These are phyloP conservation scores for Pararge aegeria DNA, from an alignment of 1,140 invertebrate species.

Conservation along the genomic window DNA sequence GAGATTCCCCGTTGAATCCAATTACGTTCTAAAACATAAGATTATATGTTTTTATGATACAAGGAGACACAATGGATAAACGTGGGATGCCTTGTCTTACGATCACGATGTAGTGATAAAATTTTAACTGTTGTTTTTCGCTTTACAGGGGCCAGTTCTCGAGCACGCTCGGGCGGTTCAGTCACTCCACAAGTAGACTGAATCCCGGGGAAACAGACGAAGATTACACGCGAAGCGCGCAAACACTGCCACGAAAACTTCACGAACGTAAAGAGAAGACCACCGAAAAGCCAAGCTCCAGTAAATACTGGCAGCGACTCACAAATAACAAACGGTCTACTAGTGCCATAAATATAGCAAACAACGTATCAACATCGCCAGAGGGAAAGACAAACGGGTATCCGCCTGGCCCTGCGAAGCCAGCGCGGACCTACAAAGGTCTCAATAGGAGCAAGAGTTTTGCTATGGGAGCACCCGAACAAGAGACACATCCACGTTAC, in stretches of 20 bases:
- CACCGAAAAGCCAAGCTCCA: constrained; percentile 74
- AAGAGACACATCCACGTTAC: constrained; percentile 67
- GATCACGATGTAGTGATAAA: constrained; percentile 46
- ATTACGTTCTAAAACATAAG: constrained; percentile 61
- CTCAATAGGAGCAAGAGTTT: constrained; percentile 91
- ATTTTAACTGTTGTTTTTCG: constrained; percentile 38
- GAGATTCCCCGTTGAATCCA: constrained; percentile 67
- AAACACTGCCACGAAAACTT: constrained; percentile 88
- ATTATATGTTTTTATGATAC: constrained; percentile 66
- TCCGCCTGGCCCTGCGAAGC: constrained; percentile 83
- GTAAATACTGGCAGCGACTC: constrained; percentile 75
- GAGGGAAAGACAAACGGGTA: constrained; percentile 74
- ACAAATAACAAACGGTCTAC: constrained; percentile 81
- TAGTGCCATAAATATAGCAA: constrained; percentile 88
- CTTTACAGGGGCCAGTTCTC: constrained; percentile 81
- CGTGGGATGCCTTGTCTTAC: constrained; percentile 52
- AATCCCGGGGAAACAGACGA: constrained; percentile 78
- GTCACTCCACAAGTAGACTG: constrained; percentile 87
- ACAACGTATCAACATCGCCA: constrained; percentile 81
- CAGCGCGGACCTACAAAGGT: constrained; percentile 87
- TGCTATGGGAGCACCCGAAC: constrained; percentile 85
- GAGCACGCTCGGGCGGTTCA: constrained; percentile 87
- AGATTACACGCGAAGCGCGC: constrained; percentile 84
- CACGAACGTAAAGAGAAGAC: constrained; percentile 76
- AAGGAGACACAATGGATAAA: constrained; percentile 57